Base-by-base conservation (phyloP, 2,888 invertebrate species). In the Volucella inflata region DNA sequence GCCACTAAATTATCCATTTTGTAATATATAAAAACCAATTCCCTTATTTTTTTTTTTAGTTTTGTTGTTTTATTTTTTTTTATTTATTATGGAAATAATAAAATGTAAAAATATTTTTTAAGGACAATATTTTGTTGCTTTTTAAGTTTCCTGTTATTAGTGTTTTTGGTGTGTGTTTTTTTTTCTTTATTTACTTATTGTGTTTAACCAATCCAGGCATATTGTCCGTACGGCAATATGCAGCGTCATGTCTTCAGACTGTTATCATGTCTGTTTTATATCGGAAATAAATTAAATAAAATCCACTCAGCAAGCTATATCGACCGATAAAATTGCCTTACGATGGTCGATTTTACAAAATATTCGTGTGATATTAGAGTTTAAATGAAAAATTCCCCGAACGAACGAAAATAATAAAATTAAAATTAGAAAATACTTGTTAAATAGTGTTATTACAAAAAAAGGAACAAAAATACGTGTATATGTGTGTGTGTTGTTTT, bases 401-500 rank as follows among this genome's bases (percentile, higher is more conserved):
- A 85, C 71, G 60, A 76, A 74, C 71, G 60, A 76, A 74, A 70
- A 16, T 57, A 57, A 65, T 57, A 64, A 64, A 75, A 77, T 53
- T 59, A 74, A 82, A 77, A 78, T 59, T 74, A 60, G 72, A 87
- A 78, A 82, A 82, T 87, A 87, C 75, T 72, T 71, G 67, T 50
- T 76, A 59, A 67, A 70, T 75, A 68, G 53, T 71, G 60, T 78
- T 79, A 79, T 87, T 85, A 89, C 88, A 88, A 88, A 88, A 30
- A 88, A 89, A 89, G 89, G 89, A 89, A 89, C 88, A 89, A 89
- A 88, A 87, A 87, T 87, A 87, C 71, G 85, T 88, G 87, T 88
- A 87, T 72, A 67, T 83, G 72, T 87, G 74, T 88, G 87, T 70
- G 74, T 74, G 42, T 42, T 81, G 40, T 64, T 76, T 55, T 55